A percentile compares a stretch with the other conserved stretches of the same genome.
Conservation (phyloP, 2,888 invertebrate genomes). For the Eumacrocentrus americanus region DNA sequence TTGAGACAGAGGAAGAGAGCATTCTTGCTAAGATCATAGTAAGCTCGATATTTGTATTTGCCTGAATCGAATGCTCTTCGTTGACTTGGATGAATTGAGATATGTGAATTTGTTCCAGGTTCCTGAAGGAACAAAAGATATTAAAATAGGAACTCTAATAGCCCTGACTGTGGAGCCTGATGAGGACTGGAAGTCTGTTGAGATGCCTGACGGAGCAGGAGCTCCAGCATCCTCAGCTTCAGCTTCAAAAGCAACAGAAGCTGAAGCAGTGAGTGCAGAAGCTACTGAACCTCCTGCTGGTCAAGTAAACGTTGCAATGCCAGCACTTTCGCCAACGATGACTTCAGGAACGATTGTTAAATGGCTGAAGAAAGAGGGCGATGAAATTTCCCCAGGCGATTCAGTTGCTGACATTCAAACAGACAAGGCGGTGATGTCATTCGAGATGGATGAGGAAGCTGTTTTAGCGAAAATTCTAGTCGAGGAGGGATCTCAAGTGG, state of each 20-base stretch:
- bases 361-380: slow-evolving; percentile 68
- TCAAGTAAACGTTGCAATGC: slow-evolving; percentile 63
- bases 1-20: slow-evolving; percentile 69
- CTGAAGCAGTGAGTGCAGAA: slow-evolving; percentile 28
- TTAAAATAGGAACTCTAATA: slow-evolving; percentile 66
- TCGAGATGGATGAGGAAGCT: slow-evolving; percentile 69
- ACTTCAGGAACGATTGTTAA: slow-evolving; percentile 66
- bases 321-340: slow-evolving; percentile 71
- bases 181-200: slow-evolving; percentile 69
- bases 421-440: slow-evolving; percentile 69
- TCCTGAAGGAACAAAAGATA: slow-evolving; percentile 64
- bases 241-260: slow-evolving; percentile 27
- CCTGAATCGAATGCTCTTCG: too few relatives aligned
- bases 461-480: slow-evolving; percentile 68
- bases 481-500: slow-evolving; percentile 62
- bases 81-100: too few relatives aligned
- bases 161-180: slow-evolving; percentile 68
- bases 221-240: slow-evolving; percentile 29
- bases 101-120: slow-evolving; percentile 53
- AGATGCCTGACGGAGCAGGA: slow-evolving; percentile 47
- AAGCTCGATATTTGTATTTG: too few relatives aligned
- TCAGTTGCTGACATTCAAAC: slow-evolving; percentile 71
- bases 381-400: slow-evolving; percentile 66
- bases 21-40: slow-evolving; percentile 69
- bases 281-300: slow-evolving; percentile 49